A percentile compares a stretch with the other conserved stretches of the same genome.
Conservation (phyloP, 2,113 vertebrate species). For the Ophthalmolycus amberensis region DNA sequence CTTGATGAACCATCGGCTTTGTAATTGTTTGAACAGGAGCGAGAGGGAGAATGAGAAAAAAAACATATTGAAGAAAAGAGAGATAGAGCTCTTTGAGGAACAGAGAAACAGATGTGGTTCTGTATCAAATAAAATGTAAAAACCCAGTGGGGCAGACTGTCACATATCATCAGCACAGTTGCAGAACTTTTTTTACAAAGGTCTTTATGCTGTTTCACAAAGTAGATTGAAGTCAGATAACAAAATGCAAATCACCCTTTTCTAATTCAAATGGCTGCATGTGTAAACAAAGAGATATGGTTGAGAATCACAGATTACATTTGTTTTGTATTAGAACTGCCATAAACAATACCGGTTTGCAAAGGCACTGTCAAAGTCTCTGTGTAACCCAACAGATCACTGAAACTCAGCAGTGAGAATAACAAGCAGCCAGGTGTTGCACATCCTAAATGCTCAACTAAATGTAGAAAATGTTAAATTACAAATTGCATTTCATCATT, state of each 20-base stretch:
- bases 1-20: constrained; percentile 52
- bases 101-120: constrained; percentile 30
- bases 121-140: constrained; percentile 53
- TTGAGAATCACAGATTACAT: constrained; percentile 28
- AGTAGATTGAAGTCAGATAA: constrained; percentile 45
- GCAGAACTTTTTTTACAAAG: constrained; percentile 18
- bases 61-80: constrained; percentile 7
- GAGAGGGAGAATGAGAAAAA: constrained; percentile 5
- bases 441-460: constrained; percentile 60
- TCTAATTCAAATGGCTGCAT: constrained; percentile 47
- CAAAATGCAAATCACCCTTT: constrained; percentile 45
- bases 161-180: constrained; percentile 50
- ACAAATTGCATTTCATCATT: constrained; percentile 1
- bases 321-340: constrained; percentile 20
- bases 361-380: constrained; percentile 22
- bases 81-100: constrained; percentile 30
- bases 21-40: constrained; percentile 53
- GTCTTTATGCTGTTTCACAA: constrained; percentile 30
- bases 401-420: constrained; percentile 39
- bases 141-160: constrained; percentile 37
- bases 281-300: constrained; percentile 41
- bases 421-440: constrained; percentile 58
- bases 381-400: constrained; percentile 35
- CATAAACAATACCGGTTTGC: constrained; percentile 34
- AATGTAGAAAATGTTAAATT: constrained; percentile 28